Evolutionary conservation across 1,140 invertebrate species (phyloP), one percentile per base, ranked within the genome.

Genomic region (Babylonia areolata): DNA sequence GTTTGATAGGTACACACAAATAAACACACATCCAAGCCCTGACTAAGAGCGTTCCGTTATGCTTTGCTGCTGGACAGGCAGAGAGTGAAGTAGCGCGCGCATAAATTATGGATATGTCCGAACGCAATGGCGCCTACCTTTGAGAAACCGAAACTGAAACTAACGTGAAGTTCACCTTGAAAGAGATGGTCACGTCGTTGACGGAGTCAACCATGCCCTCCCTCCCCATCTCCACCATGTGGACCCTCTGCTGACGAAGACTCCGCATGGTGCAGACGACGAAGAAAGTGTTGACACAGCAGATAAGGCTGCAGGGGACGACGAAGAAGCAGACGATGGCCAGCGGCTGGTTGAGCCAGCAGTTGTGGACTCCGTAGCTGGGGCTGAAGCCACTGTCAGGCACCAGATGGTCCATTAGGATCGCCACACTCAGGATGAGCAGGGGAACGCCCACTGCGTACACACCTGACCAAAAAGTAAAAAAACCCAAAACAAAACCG

Each of bases 281-380:
- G 42, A 87, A 87, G 28, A 87, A 35, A 23, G 51, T 54, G 77
- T 87, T 87, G 6, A 77, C 23, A 17, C 46, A 51, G 46, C 86
- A 83, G 46, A 87, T 83, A 58, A 85, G 15, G 75, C 87, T 77
- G 84, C 87, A 88, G 1, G 87, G 87, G 0, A 54, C 37, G 2
- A 88, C 85, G 69, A 88, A 88, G 64, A 71, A 88, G 31, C 77
- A 35, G 35, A 85, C 46, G 33, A 88, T 77, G 35, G 85, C 71
- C 23, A 15, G 5, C 12, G 84, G 33, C 31, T 85, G 79, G 54
- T 83, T 88, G 17, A 88, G 77, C 87, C 87, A 88, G 69, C 87
- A 88, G 71, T 37, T 37, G 71, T 78, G 40, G 23, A n/a, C 35
- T 37, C 87, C 87, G 75, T 88, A 88, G 81, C 12, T 23, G 11